A percentile compares a stretch with the other conserved stretches of the same genome.
phyloP scores from a whole-genome alignment of 2,797 vertebrate genomes.

The Microctenopoma steveboyesi region DNA sequence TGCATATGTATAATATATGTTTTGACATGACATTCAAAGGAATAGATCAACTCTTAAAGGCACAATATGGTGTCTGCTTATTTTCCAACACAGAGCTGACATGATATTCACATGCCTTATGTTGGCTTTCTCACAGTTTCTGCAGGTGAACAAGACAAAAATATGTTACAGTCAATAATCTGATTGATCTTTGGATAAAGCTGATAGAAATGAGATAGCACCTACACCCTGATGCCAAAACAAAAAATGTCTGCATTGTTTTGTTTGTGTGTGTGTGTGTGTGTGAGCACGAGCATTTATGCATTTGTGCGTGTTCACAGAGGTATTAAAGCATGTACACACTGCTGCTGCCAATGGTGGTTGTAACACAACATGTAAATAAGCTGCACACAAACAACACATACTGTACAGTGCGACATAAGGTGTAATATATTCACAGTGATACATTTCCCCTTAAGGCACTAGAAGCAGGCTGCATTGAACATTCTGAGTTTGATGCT shows the following conservation, averaged over 20 bases:
- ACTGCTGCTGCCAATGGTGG: conserved; percentile 31
- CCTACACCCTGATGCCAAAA: conserved; percentile 49
- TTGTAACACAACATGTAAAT: conserved; percentile 44
- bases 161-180: conserved; percentile 60
- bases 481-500: conserved; percentile 11
- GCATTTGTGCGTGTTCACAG: conserved; percentile 44
- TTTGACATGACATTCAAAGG: conserved; percentile 31
- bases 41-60: conserved; percentile 40
- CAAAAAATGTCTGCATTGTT: conserved; percentile 30
- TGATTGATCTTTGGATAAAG: conserved; percentile 58
- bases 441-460: conserved; percentile 53
- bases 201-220: conserved; percentile 64
- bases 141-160: conserved; percentile 34
- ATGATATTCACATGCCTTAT: conserved; percentile 20
- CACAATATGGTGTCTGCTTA: conserved; percentile 42
- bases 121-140: conserved; percentile 61
- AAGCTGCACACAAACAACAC: conserved; percentile 51
- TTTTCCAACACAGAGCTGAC: conserved; percentile 26
- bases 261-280: conserved; percentile 6
- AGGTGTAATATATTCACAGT: conserved; percentile 70
- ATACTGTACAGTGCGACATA: conserved; percentile 20
- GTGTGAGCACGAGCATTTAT: conserved; percentile 9
- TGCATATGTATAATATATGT: conserved; percentile 49
- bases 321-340: conserved; percentile 43
- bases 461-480: conserved; percentile 26